Conservation (phyloP, 2,113 vertebrate species). For the Lycaon pictus region DNA sequence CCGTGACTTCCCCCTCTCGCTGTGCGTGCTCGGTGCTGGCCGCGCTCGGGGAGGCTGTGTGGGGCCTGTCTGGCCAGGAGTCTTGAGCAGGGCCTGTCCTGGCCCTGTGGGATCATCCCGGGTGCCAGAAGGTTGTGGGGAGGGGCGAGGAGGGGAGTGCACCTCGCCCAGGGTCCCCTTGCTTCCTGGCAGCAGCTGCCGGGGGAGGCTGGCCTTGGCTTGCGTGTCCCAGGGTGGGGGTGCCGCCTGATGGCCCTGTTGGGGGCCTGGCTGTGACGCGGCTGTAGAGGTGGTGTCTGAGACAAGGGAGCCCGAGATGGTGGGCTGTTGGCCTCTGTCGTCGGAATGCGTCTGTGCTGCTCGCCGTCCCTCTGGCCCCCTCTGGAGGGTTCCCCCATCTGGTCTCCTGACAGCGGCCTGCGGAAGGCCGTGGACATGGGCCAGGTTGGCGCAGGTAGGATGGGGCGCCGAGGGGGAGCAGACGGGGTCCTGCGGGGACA, state of each 20-base stretch:
- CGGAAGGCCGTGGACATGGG: not conserved
- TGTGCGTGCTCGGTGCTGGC: accelerated
- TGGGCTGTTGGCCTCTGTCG: not conserved
- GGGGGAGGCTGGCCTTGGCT: not conserved
- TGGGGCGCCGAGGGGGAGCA: not conserved
- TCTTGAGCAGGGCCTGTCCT: not conserved
- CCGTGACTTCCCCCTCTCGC: not conserved
- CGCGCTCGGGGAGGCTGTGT: not conserved
- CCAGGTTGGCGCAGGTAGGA: not conserved
- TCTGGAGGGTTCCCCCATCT: not conserved
- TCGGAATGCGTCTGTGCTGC: not conserved
- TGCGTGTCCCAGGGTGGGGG: not conserved
- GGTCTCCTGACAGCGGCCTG: not conserved
- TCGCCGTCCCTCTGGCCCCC: not conserved
- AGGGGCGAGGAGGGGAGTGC: not conserved
- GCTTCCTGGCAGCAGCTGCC: not conserved
- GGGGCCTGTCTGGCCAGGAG: not conserved
- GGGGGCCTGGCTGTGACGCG: too few relatives aligned
- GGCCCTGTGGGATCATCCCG: not conserved
- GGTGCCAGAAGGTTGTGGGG: not conserved
- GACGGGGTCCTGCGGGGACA: too few relatives aligned
- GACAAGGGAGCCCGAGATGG: not conserved
- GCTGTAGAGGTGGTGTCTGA: not conserved
- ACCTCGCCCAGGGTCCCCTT: not conserved
- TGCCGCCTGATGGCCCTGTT: not conserved